These are phyloP conservation scores for Criorhina ranunculi DNA, from an alignment of 2,888 invertebrate genomes.

Conservation along the genomic window DNA sequence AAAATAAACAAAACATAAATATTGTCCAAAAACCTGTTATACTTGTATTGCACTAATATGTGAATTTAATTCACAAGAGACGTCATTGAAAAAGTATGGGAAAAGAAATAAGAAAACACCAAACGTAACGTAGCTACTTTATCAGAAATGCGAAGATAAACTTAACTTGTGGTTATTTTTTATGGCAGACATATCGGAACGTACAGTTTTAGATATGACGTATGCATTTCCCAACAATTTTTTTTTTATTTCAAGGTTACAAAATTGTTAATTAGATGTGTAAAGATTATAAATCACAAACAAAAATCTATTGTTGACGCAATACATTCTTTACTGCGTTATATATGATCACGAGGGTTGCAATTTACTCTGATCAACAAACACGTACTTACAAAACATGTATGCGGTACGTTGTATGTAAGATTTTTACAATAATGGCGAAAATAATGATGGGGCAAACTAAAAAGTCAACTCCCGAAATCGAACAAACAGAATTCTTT, in stretches of 20 bases:
- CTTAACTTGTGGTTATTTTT: not conserved
- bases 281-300: no score
- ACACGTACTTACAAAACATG: no score
- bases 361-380: not conserved
- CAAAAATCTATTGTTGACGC: no score
- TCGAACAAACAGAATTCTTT: no score
- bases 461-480: no score
- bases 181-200: not conserved
- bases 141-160: conserved; percentile 9
- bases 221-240: not conserved
- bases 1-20: conserved; percentile 34
- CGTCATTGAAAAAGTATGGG: conserved; percentile 18
- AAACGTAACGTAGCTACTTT: conserved; percentile 3
- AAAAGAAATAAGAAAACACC: conserved; percentile 7
- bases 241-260: no score
- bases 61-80: not conserved
- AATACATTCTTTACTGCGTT: no score
- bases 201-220: not conserved
- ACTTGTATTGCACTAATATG: conserved; percentile 15
- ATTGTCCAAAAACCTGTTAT: conserved; percentile 51
- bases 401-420: no score
- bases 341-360: no score
- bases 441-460: no score
- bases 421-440: no score
- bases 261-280: no score